Percentiles rank a stretch among this genome's conserved stretches.
Conservation (phyloP, 1,140 invertebrate species). For the Drosophila funebris region DNA sequence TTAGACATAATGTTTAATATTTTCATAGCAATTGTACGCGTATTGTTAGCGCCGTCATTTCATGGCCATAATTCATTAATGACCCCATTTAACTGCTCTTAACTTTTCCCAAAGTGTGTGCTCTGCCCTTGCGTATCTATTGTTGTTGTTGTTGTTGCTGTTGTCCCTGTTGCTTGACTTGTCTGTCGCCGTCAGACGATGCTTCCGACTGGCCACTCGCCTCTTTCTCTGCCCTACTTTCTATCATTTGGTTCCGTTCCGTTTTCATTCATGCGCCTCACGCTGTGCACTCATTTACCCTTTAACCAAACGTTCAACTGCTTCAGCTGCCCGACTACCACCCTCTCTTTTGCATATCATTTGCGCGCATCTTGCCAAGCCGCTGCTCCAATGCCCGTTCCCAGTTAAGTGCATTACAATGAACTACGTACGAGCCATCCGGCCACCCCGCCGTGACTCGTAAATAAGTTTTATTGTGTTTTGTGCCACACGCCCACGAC, state of each 20-base stretch:
- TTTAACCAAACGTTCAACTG: conserved; percentile 70
- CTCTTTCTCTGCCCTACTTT: not conserved
- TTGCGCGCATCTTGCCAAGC: conserved; percentile 69
- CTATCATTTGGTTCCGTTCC: not conserved
- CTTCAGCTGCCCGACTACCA: conserved; percentile 3
- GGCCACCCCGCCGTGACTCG: conserved; percentile 73
- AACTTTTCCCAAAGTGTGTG: conserved; percentile 19
- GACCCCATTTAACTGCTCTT: not conserved
- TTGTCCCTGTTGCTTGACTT: conserved; percentile 37
- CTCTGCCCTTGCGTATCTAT: conserved; percentile 35
- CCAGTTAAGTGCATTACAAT: conserved; percentile 78
- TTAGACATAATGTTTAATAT: not conserved
- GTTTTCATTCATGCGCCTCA: conserved; percentile 72
- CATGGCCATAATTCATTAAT: conserved; percentile 13
- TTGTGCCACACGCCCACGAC: conserved; percentile 65
- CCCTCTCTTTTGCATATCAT: conserved; percentile 70
- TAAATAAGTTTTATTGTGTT: conserved; percentile 83
- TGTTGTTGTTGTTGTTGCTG: conserved; percentile 31
- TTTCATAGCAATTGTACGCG: not conserved
- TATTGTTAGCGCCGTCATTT: not conserved
- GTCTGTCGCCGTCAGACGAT: conserved; percentile 10
- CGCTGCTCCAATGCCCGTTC: not conserved
- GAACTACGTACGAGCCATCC: conserved; percentile 63
- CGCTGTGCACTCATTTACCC: conserved; percentile 78
- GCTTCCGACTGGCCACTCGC: conserved; percentile 11